These are phyloP conservation scores for Microhierax caerulescens DNA, from an alignment of 2,797 vertebrate species.

Conservation along the genomic window DNA sequence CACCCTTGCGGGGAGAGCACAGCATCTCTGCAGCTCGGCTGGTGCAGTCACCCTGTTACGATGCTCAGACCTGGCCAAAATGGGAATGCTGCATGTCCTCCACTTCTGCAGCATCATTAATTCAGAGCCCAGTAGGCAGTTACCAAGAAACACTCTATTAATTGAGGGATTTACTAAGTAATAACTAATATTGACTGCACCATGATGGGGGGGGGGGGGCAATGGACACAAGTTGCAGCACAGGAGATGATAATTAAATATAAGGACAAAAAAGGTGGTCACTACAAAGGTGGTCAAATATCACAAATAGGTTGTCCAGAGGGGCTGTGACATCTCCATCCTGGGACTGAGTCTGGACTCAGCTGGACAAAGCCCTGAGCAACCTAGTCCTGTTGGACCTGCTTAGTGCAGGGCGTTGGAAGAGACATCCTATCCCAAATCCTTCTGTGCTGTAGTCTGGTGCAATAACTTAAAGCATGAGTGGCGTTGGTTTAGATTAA, in stretches of 20 bases:
- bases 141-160: background rate
- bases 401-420: background rate
- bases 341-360: background rate
- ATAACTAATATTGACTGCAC: background rate
- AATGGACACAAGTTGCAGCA: background rate
- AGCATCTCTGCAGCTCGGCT: background rate
- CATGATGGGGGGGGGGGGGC: rapidly evolving
- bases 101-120: background rate
- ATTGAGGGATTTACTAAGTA: background rate
- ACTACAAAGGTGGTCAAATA: background rate
- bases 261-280: background rate
- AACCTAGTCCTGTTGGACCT: background rate
- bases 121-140: background rate
- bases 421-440: background rate
- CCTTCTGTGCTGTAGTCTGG: background rate
- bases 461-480: background rate
- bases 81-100: background rate
- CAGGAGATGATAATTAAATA: background rate
- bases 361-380: background rate
- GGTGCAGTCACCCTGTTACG: rapidly evolving
- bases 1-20: rapidly evolving
- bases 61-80: background rate
- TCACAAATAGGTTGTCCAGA: background rate
- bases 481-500: conserved; percentile 12
- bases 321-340: background rate